These are phyloP conservation scores for Schizothorax lantsangensis DNA, from an alignment of 2,797 vertebrate species.

Conservation along the genomic window DNA sequence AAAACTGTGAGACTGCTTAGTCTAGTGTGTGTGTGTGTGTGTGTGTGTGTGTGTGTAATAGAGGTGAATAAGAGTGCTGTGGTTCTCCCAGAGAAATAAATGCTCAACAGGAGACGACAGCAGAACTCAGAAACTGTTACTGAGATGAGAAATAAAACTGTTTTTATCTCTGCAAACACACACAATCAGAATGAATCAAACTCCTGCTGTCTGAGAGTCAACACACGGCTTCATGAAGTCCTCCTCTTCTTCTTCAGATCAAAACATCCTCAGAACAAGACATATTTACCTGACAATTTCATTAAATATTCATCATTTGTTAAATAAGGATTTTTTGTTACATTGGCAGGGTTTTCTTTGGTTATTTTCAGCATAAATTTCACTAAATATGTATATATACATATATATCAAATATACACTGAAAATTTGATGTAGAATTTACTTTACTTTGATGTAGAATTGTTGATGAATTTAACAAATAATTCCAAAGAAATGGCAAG, in stretches of 20 bases:
- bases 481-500: neutral
- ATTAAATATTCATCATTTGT: neutral
- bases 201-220: neutral
- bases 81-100: constrained; percentile 2
- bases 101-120: neutral
- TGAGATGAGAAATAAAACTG: neutral
- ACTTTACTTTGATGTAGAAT: neutral
- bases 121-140: neutral
- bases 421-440: neutral
- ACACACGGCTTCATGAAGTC: neutral
- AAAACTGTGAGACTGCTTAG: too few relatives aligned
- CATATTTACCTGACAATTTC: neutral
- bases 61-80: neutral
- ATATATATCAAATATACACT: neutral
- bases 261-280: neutral
- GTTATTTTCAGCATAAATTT: neutral
- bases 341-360: neutral
- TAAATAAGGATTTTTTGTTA: neutral
- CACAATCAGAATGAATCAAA: neutral
- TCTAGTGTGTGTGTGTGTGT: neutral
- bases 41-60: neutral
- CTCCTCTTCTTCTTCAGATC: neutral
- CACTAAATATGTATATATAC: neutral
- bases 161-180: neutral
- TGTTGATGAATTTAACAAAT: neutral